Base-by-base conservation (phyloP, 2,797 vertebrate genomes). In the Cossypha dichroa region DNA sequence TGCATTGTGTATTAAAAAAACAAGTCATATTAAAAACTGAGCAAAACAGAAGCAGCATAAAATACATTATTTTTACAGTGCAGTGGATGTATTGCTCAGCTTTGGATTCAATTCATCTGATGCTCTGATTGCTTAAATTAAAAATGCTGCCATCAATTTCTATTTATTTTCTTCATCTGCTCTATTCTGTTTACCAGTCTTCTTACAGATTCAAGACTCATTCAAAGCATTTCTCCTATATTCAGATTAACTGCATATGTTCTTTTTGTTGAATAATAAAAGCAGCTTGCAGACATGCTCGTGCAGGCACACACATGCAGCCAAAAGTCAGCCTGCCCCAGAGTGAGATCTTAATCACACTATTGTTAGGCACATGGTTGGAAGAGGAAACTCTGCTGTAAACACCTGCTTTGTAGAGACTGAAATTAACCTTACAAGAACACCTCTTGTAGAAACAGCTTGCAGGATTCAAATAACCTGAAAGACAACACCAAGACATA, bases 281-380 rank as follows among this genome's bases (percentile, higher is more conserved):
- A 91, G 70, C 17, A 55, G 55, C 4, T 78, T 67, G 59, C 33
- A 66, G 87, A 74, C 78, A 33, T 36, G 87, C 62, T 90, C 5
- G 0, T 46, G 75, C 94, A 94, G 87, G 93, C 64, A 85, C 46
- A 49, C 41, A 68, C 74, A 77, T 2, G 41, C 72, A 91, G 93
- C 85, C 82, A 94, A 74, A 93, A 93, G 94, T 94, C 92, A 96
- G 85, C 55, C 68, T 93, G 92, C 79, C 91, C 92, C 43, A 45
- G 82, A 62, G 66, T 29, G 25, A 95, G 91, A 94, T 96, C 87
- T 76, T 94, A 94, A 95, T 94, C 94, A 64, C 58, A 8, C 40
- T 34, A 80, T 78, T 95, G 92, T 90, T 85, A 80, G 76, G 91
- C 76, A 78, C 73, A 34, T 0, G 3, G 55, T 13, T 96, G 72